Base-by-base conservation (phyloP, 2,888 invertebrate species). In the Agonum fuliginosum region DNA sequence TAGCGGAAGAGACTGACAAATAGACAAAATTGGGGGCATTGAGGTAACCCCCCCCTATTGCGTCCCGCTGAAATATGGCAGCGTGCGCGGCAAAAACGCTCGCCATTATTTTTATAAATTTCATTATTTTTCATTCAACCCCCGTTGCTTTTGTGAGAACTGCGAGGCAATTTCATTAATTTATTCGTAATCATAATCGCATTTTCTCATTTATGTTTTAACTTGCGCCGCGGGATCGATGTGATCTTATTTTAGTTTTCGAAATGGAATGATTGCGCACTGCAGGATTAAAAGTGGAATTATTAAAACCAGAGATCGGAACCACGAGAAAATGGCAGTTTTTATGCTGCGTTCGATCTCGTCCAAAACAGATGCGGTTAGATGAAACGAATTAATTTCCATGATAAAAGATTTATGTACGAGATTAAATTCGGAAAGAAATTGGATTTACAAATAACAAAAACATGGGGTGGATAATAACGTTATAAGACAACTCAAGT, bases 121-220 rank as follows among this genome's bases (percentile, higher is more conserved):
- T 80, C 80, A 78, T 79, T 80, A 81, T 81, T 81, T 81, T 80
- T 81, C 81, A 81, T 81, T 81, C 77, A 79, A 78, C 73, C 73
- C 73, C 62, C 73, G 58, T 72, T 30, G 73, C 73, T 73, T 72
- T 73, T 73, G 73, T 73, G 72, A 62, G 30, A 19, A 43, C 73
- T 62, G 5, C 54, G 14, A 14, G 58, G 62, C 73, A 73, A 58
- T 73, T 73, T 73, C 54, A 73, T 73, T 73, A 73, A 73, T 73
- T 73, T 73, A 73, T 73, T 73, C 73, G 73, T 48, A 73, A 73
- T 73, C 73, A 73, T 73, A 73, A 73, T 62, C 73, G 73, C 73
- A 41, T 73, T 73, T 73, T 73, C 73, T 62, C 73, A 73, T 73
- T 58, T 73, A 73, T 14, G 43, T 58, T 73, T 58, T 58, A 62